Percentiles rank a stretch among this genome's conserved stretches.
Evolutionary conservation across 2,113 vertebrate genomes (phyloP).

Genomic region (Fukomys damarensis): DNA sequence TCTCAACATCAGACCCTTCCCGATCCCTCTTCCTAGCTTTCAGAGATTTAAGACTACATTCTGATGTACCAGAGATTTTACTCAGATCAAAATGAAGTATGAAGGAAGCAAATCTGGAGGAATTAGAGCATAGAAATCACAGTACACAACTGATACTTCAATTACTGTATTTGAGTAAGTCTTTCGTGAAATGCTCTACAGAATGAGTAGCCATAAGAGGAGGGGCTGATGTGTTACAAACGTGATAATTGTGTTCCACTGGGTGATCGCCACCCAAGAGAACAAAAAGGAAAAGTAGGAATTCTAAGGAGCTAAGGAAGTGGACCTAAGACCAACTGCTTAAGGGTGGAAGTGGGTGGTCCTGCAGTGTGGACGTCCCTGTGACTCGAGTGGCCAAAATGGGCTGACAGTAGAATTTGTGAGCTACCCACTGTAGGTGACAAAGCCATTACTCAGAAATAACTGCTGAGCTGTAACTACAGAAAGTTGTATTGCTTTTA

Average conservation of each 20-base stretch:
- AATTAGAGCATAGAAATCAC: neutral
- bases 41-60: neutral
- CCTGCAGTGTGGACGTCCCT: neutral
- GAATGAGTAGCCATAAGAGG: neutral
- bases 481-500: neutral
- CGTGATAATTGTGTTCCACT: neutral
- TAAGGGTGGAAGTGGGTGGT: neutral
- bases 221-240: neutral
- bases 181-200: neutral
- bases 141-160: neutral
- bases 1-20: neutral
- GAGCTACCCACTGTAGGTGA: neutral
- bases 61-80: neutral
- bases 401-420: fast-evolving
- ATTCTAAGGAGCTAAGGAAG: fast-evolving
- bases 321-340: neutral
- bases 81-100: neutral
- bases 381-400: too few relatives aligned
- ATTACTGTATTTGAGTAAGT: neutral
- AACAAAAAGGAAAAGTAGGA: neutral
- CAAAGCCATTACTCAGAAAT: neutral
- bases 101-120: neutral
- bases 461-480: neutral
- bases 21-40: neutral
- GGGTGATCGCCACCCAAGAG: neutral